These are phyloP conservation scores for Microtus richardsoni DNA, from an alignment of 2,113 vertebrate species.

Conservation along the genomic window DNA sequence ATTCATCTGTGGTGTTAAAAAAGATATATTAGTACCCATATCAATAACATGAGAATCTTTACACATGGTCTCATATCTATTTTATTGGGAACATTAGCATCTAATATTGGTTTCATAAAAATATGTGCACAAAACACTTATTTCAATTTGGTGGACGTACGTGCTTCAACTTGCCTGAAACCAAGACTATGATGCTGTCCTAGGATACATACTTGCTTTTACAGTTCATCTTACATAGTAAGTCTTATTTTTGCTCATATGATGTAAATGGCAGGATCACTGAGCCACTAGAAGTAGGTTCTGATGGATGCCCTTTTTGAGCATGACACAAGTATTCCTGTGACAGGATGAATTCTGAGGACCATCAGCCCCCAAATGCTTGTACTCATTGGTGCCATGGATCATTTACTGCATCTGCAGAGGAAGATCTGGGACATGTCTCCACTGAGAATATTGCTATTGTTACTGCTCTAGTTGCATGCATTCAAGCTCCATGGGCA, in stretches of 20 bases:
- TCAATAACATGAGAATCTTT: slow-evolving; percentile 10
- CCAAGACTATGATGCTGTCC: neutral
- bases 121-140: neutral
- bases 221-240: neutral
- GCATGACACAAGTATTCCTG: neutral
- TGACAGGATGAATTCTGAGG: neutral
- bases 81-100: neutral
- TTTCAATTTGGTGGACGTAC: neutral
- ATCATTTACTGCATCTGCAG: slow-evolving; percentile 13
- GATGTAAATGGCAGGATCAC: neutral
- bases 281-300: neutral
- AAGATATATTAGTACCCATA: neutral
- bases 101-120: slow-evolving; percentile 6
- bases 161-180: neutral
- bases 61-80: neutral
- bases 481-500: neutral
- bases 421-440: slow-evolving; percentile 55
- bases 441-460: neutral
- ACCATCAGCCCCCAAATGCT: neutral
- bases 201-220: neutral
- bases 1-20: neutral
- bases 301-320: neutral
- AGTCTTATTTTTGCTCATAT: neutral
- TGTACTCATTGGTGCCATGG: neutral
- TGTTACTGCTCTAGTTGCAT: slow-evolving; percentile 19